Base-by-base conservation (phyloP, 2,888 invertebrate genomes). In the Malacosoma neustria region DNA sequence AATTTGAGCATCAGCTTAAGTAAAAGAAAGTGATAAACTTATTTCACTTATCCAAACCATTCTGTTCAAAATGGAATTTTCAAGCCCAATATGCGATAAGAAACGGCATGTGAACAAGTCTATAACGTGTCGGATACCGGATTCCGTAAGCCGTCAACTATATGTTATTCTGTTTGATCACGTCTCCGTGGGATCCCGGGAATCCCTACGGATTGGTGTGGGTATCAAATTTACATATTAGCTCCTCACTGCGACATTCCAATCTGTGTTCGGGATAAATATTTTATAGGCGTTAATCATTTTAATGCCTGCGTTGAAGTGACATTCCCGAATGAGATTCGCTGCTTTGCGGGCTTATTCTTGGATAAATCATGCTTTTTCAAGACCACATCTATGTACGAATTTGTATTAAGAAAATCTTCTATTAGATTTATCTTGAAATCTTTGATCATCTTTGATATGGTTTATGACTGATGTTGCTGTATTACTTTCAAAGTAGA, bases 221-320 rank as follows among this genome's bases (percentile, higher is more conserved):
- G 49, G 22, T 7, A 49, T 55, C 50, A 37, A 40, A 59, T 61
- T 61, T 57, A 57, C 61, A 61, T 61, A 54, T 57, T 54, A 57
- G 34, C 38, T 30, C 9, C 30, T 34, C 11, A 22, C 3, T 22
- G 22, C 22, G 22, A 22, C 22, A 33, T 30, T 35, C 31, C 31
- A 14, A 30, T 14, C 35, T 30, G 31, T 35, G 30, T 30, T 35
- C 22, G 22, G 22, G 22, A 22, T 22, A 22, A 22, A 22, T 22
- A 22, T 22, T 22, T 4, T 5, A 22, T 22, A 3, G 4, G 22
- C 22, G 22, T 22, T 22, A 22, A 22, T 22, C 22, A 22, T 22
- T 22, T 22, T 22, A 22, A 22, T 22, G 22, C 9, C 22, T 22
- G 22, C 22, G 4, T 4, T 12, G 11, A 13, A 32, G 32, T 7